A percentile compares a stretch with the other conserved stretches of the same genome.
Evolutionary conservation across 2,888 invertebrate species (phyloP).

Genomic region (Macaria liturata): DNA sequence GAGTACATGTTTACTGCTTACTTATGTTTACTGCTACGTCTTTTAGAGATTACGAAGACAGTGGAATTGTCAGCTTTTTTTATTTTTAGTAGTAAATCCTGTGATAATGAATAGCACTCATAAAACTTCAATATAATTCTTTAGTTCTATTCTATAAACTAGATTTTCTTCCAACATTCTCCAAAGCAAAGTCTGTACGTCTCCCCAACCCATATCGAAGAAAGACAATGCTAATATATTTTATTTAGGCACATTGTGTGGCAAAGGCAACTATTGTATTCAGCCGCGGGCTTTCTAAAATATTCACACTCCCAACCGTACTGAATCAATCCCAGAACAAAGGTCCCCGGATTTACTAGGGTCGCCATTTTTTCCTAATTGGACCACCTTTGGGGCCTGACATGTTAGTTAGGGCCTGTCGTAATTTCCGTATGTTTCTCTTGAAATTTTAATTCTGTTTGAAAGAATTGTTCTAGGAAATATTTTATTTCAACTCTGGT

Average conservation of each 20-base stretch:
- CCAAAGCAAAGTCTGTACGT: too few species aligned
- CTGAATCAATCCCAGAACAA: slow-evolving; percentile 59
- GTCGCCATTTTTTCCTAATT: slow-evolving; percentile 60
- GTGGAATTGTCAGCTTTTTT: too few species aligned
- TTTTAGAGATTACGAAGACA: too few species aligned
- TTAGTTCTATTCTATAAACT: too few species aligned
- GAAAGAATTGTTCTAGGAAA: too few species aligned
- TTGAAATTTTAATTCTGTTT: not conserved
- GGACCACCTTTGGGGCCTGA: slow-evolving; percentile 41
- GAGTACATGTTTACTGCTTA: too few species aligned
- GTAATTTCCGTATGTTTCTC: slow-evolving; percentile 5
- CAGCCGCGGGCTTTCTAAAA: slow-evolving; percentile 49
- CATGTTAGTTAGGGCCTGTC: slow-evolving; percentile 23
- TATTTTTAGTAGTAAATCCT: too few species aligned
- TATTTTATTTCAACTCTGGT: too few species aligned
- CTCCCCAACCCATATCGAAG: slow-evolving; percentile 4
- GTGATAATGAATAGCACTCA: too few species aligned
- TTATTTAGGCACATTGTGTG: slow-evolving; percentile 52
- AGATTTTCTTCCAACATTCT: too few species aligned
- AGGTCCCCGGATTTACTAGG: slow-evolving; percentile 50
- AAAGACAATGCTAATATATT: slow-evolving; percentile 51
- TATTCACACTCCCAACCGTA: slow-evolving; percentile 57
- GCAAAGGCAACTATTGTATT: slow-evolving; percentile 47
- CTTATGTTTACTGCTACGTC: too few species aligned
- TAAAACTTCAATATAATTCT: too few species aligned